Percentiles rank a stretch among this genome's conserved stretches.
These are phyloP conservation scores for Epistrophe eligans DNA, from an alignment of 2,888 invertebrate species.

Conservation along the genomic window DNA sequence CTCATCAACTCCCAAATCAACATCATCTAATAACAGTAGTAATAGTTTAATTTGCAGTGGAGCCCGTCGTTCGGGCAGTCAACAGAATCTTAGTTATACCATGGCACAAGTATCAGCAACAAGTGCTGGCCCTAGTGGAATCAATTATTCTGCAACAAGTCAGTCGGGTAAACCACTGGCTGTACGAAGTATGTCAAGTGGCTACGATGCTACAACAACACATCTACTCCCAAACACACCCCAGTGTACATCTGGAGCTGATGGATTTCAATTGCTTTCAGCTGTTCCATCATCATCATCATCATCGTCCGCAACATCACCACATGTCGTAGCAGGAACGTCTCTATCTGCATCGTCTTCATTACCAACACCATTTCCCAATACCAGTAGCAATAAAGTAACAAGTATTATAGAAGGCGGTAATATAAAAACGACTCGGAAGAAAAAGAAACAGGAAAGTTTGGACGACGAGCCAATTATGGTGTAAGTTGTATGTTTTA, in stretches of 20 bases:
- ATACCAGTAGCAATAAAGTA: constrained; percentile 76
- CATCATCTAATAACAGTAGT: constrained; percentile 25
- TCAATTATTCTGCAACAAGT: constrained; percentile 43
- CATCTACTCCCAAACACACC: constrained; percentile 46
- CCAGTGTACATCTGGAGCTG: constrained; percentile 40
- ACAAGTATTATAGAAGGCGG: constrained; percentile 77
- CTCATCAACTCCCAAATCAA: constrained; percentile 58
- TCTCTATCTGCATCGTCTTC: constrained; percentile 46
- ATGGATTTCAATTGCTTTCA: constrained; percentile 62
- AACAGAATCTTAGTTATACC: constrained; percentile 77
- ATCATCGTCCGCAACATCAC: constrained; percentile 56
- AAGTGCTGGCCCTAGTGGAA: constrained; percentile 48
- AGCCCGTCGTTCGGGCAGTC: constrained; percentile 76
- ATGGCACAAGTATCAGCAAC: constrained; percentile 34
- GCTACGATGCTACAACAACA: constrained; percentile 72
- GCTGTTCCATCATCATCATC: constrained; percentile 34
- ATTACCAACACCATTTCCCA: constrained; percentile 58
- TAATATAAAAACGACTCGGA: constrained; percentile 75
- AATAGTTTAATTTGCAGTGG: constrained; percentile 52
- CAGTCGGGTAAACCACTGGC: constrained; percentile 77
- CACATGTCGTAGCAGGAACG: constrained; percentile 54
- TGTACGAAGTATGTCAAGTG: constrained; percentile 78
- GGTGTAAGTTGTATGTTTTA: constrained; percentile 76
- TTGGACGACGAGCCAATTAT: constrained; percentile 80
- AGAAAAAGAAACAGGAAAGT: constrained; percentile 78